phyloP scores from a whole-genome alignment of 2,888 invertebrate species.

The Stenotaenia linearis region DNA sequence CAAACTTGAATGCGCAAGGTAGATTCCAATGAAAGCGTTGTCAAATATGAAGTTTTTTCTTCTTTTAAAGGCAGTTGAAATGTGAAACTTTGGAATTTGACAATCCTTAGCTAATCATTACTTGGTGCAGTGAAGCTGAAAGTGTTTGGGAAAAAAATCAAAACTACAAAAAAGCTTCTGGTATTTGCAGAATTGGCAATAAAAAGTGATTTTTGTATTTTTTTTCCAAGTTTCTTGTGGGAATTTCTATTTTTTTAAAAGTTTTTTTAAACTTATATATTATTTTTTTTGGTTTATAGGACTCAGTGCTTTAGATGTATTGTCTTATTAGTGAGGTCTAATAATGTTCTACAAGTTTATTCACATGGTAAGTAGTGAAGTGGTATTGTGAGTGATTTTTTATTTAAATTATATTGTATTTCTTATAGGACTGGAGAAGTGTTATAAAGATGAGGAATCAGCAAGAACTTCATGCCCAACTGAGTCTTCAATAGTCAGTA shows the following conservation, averaged over 20 bases:
- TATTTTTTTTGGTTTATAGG: neutral
- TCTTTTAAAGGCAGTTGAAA: neutral
- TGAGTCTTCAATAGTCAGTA: slow-evolving; percentile 45
- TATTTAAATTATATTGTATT: neutral
- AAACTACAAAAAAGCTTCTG: neutral
- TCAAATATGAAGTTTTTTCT: too few relatives aligned
- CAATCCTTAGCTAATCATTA: neutral
- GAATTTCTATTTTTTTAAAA: neutral
- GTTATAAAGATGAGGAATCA: slow-evolving; percentile 57
- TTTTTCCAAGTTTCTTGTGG: neutral
- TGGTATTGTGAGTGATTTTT: neutral
- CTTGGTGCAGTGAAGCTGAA: neutral
- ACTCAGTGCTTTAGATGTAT: slow-evolving; percentile 57
- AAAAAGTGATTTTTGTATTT: too few relatives aligned
- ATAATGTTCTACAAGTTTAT: slow-evolving; percentile 58
- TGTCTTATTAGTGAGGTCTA: slow-evolving; percentile 55
- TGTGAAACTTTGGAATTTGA: neutral
- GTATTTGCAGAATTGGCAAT: neutral
- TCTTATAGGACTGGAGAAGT: slow-evolving; percentile 53
- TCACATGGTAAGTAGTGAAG: slow-evolving; percentile 47
- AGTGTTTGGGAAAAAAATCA: neutral
- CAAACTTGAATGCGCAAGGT: too few relatives aligned
- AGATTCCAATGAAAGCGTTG: too few relatives aligned
- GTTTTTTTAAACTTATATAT: neutral
- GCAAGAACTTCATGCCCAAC: slow-evolving; percentile 57